A percentile compares a stretch with the other conserved stretches of the same genome.
phyloP scores from a whole-genome alignment of 2,888 invertebrate species.

The Adineta ricciae region DNA sequence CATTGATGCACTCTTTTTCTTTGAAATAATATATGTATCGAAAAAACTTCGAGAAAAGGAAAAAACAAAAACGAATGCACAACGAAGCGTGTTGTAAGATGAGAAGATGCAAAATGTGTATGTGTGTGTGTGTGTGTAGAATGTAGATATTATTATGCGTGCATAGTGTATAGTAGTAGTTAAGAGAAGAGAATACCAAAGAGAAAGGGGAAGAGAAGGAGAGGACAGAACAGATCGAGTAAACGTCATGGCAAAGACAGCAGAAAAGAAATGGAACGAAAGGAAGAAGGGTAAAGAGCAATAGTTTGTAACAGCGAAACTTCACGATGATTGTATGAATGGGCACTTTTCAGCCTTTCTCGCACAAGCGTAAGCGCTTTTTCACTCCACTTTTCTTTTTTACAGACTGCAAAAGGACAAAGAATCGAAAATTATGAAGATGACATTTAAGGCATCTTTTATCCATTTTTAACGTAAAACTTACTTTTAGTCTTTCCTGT shows the following conservation, averaged over 20 bases:
- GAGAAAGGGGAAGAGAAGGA: background rate
- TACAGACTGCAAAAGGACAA: background rate
- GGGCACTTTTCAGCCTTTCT: background rate
- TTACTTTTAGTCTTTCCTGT: background rate
- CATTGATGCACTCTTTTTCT: background rate
- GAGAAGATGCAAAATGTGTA: slow-evolving; percentile 2
- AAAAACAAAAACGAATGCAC: slow-evolving; percentile 3
- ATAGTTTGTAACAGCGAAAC: background rate
- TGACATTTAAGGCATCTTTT: background rate
- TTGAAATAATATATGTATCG: background rate
- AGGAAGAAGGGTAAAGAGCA: slow-evolving; percentile 9
- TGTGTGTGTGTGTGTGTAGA: background rate
- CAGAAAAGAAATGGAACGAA: background rate
- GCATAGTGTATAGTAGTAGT: slow-evolving; percentile 6
- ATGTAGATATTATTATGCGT: slow-evolving; percentile 15
- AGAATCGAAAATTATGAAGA: background rate
- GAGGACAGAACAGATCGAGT: slow-evolving; percentile 13
- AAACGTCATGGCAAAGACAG: background rate
- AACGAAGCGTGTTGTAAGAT: slow-evolving; percentile 7
- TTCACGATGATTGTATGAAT: background rate
- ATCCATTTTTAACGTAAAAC: background rate
- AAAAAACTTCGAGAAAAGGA: background rate
- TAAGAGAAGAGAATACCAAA: background rate
- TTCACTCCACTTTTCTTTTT: background rate
- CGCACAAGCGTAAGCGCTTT: background rate